Evolutionary conservation across 2,113 vertebrate genomes (phyloP).

Genomic region (Sapayoa aenigma): DNA sequence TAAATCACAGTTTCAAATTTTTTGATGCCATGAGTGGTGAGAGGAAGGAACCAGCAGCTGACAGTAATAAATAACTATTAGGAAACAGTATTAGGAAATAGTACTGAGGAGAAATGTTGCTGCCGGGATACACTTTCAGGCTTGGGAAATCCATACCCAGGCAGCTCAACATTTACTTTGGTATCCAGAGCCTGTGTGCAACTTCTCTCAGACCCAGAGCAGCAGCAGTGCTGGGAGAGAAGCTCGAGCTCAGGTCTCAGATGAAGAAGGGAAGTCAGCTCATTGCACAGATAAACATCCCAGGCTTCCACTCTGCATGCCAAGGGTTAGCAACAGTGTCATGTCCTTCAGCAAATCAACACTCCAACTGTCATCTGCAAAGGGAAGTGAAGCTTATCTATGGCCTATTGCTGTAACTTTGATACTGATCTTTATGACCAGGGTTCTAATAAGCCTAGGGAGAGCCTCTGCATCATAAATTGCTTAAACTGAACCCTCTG

Average conservation of each 20-base stretch:
- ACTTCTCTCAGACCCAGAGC: not conserved
- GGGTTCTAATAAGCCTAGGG: not conserved
- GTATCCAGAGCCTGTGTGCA: not conserved
- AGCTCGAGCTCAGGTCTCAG: fast-evolving
- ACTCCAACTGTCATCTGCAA: not conserved
- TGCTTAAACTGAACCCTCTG: not conserved
- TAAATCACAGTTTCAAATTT: not conserved
- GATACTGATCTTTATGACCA: not conserved
- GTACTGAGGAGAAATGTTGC: not conserved
- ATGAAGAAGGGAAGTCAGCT: not conserved
- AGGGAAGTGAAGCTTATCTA: not conserved
- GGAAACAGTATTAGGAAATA: conserved; percentile 43
- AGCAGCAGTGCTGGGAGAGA: not conserved
- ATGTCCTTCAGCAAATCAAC: not conserved
- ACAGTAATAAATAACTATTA: conserved; percentile 40
- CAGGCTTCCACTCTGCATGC: not conserved
- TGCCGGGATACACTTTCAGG: not conserved
- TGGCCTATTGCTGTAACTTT: not conserved
- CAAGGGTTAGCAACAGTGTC: not conserved
- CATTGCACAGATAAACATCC: not conserved
- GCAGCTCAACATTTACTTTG: not conserved
- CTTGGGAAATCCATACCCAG: not conserved
- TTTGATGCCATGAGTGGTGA: not conserved
- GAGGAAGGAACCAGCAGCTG: conserved; percentile 25
- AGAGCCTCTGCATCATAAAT: not conserved